Percentiles rank a stretch among this genome's conserved stretches.
These are phyloP conservation scores for Dicycla oo DNA, from an alignment of 2,888 invertebrate species.

Conservation along the genomic window DNA sequence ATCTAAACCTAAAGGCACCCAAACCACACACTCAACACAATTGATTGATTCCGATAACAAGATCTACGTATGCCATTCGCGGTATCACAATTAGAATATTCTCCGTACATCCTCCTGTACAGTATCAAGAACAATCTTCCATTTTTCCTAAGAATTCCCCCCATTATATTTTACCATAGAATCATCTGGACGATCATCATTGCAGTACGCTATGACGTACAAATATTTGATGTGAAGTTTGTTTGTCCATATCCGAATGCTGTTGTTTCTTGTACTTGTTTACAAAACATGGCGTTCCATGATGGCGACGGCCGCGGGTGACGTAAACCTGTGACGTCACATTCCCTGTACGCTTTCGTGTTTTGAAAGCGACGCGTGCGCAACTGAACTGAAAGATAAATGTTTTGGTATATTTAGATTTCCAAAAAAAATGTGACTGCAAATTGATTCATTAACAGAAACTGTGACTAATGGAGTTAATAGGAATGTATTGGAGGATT, in stretches of 20 bases:
- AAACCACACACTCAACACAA: not conserved
- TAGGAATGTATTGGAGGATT: slow-evolving; percentile 18
- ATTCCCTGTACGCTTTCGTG: slow-evolving; percentile 71
- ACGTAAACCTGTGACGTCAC: slow-evolving; percentile 78
- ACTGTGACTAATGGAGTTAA: slow-evolving; percentile 58
- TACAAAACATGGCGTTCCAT: slow-evolving; percentile 80
- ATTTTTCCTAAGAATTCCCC: slow-evolving; percentile 45
- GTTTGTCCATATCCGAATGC: slow-evolving; percentile 78
- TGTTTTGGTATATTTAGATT: slow-evolving; percentile 62
- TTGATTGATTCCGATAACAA: not conserved
- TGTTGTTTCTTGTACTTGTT: slow-evolving; percentile 78
- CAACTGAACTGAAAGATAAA: slow-evolving; percentile 75
- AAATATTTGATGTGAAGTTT: slow-evolving; percentile 74
- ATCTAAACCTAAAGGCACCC: not conserved
- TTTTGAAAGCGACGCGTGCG: slow-evolving; percentile 73
- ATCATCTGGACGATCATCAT: slow-evolving; percentile 34
- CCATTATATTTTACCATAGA: slow-evolving; percentile 28
- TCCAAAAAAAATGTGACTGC: slow-evolving; percentile 60
- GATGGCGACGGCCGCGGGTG: slow-evolving; percentile 65
- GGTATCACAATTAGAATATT: not conserved
- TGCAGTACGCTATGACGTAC: slow-evolving; percentile 58
- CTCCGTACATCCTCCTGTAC: slow-evolving; percentile 15
- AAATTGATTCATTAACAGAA: slow-evolving; percentile 68
- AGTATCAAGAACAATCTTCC: slow-evolving; percentile 28
- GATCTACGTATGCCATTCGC: not conserved